Conservation (phyloP, 2,113 vertebrate genomes). For the Callaeas wilsoni region DNA sequence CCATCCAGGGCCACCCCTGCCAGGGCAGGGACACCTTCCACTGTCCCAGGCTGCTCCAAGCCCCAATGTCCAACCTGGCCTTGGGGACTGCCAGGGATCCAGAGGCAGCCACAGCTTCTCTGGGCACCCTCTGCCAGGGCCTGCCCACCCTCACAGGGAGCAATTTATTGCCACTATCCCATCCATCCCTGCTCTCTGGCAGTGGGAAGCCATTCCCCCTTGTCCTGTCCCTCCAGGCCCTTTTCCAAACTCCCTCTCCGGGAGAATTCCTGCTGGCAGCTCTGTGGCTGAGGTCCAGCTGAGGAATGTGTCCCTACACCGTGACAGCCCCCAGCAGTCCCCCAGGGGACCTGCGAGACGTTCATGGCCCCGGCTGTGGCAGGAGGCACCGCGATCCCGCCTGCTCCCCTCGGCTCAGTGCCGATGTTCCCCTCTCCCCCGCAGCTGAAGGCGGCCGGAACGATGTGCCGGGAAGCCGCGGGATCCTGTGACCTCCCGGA, state of each 20-base stretch:
- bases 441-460: slow-evolving; percentile 85
- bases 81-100: neutral
- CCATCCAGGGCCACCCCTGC: neutral
- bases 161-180: neutral
- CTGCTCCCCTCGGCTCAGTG: too few relatives aligned
- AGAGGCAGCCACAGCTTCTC: neutral
- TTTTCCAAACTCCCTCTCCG: neutral
- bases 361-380: neutral
- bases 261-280: neutral
- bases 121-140: neutral
- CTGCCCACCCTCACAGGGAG: accelerated
- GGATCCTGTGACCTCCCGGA: slow-evolving; percentile 92
- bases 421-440: neutral
- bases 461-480: slow-evolving; percentile 78
- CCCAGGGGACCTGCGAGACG: accelerated
- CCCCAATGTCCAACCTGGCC: neutral
- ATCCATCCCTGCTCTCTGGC: neutral
- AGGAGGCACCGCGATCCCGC: neutral
- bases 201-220: neutral
- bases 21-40: neutral
- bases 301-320: neutral
- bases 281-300: neutral
- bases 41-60: neutral
- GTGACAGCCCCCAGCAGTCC: neutral
- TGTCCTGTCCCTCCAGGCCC: neutral